Percentiles rank a stretch among this genome's conserved stretches.
These are phyloP conservation scores for Drosophila rellima DNA, from an alignment of 2,888 invertebrate species.

Conservation along the genomic window DNA sequence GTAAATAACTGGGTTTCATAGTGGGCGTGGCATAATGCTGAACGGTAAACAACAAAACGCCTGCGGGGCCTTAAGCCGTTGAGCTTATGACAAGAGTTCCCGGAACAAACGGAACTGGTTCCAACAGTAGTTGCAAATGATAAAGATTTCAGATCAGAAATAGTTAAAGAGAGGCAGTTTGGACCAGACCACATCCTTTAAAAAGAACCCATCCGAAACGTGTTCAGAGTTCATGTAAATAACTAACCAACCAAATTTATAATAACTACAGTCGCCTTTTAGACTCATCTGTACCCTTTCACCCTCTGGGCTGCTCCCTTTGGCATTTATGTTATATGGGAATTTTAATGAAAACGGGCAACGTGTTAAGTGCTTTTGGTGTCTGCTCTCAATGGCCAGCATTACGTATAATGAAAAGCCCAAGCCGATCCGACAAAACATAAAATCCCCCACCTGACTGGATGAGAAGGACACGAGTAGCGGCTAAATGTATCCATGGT, in stretches of 20 bases:
- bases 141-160: conserved; percentile 16
- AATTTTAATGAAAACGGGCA: conserved; percentile 70
- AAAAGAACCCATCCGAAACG: background rate
- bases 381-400: conserved; percentile 70
- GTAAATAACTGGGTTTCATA: conserved; percentile 48
- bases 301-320: conserved; percentile 16
- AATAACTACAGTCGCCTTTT: conserved; percentile 11
- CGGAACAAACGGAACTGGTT: conserved; percentile 1
- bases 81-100: conserved; percentile 22
- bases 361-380: conserved; percentile 75
- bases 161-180: background rate
- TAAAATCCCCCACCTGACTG: conserved; percentile 21
- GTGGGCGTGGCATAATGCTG: conserved; percentile 47
- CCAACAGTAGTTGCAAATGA: conserved; percentile 7
- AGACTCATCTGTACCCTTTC: background rate
- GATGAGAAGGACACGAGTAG: background rate
- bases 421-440: conserved; percentile 41
- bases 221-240: background rate
- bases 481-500: conserved; percentile 53
- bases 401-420: conserved; percentile 66
- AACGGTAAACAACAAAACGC: conserved; percentile 39
- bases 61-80: conserved; percentile 16
- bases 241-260: conserved; percentile 17
- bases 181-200: background rate
- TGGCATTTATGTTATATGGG: conserved; percentile 67